Evolutionary conservation across 1,140 invertebrate species (phyloP).

Genomic region (Arion vulgaris): DNA sequence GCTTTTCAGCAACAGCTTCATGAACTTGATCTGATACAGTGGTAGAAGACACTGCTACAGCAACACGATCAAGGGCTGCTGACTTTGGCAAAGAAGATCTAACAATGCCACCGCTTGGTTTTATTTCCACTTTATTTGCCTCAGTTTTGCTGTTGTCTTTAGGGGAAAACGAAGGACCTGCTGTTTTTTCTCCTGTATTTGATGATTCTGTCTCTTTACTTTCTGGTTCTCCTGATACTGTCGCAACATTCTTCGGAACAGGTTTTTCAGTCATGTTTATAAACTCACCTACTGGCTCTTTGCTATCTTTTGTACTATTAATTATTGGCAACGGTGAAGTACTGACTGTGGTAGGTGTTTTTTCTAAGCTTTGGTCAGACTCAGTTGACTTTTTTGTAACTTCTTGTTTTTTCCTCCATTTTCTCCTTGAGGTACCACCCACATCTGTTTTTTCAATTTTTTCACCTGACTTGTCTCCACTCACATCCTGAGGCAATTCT

Average conservation of each 20-base stretch:
- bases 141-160: too few species aligned
- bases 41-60: neutral
- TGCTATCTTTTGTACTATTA: neutral
- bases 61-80: neutral
- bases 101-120: too few species aligned
- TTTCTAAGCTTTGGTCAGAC: neutral
- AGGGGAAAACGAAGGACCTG: neutral
- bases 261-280: too few species aligned
- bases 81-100: too few species aligned
- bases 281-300: too few species aligned
- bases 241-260: too few species aligned
- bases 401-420: neutral
- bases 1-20: neutral
- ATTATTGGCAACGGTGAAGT: too few species aligned
- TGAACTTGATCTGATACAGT: neutral
- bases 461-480: neutral
- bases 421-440: neutral
- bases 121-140: too few species aligned
- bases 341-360: neutral
- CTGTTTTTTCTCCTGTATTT: neutral
- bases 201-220: too few species aligned
- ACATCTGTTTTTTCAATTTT: neutral
- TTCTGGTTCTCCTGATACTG: too few species aligned
- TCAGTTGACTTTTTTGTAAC: neutral
- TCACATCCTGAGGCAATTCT: conserved; percentile 1